Percentiles rank a stretch among this genome's conserved stretches.
phyloP scores from a whole-genome alignment of 2,888 invertebrate species.

The Caenorhabditis becei region DNA sequence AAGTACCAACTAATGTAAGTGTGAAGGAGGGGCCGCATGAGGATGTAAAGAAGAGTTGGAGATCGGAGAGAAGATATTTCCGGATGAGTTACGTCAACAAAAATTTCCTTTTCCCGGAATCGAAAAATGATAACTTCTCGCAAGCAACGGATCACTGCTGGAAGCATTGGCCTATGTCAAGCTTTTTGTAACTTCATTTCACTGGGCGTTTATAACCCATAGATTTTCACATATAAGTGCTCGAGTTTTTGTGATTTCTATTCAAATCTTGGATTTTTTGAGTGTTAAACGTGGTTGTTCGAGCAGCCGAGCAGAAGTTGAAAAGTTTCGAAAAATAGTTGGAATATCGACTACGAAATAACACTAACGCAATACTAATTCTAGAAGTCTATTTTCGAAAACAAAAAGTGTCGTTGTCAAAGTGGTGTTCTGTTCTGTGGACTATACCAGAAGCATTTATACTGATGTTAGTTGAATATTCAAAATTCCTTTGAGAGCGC shows the following conservation, averaged over 20 bases:
- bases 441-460: slow-evolving; percentile 10
- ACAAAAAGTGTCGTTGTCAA: slow-evolving; percentile 23
- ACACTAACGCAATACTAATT: too few species aligned
- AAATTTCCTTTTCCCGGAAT: not conserved
- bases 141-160: not conserved
- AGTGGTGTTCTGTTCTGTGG: not conserved
- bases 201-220: too few species aligned
- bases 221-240: too few species aligned
- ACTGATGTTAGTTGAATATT: too few species aligned
- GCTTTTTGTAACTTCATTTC: too few species aligned
- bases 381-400: slow-evolving; percentile 18
- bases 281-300: too few species aligned
- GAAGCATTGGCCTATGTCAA: not conserved
- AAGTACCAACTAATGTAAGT: slow-evolving; percentile 26
- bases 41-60: slow-evolving; percentile 18
- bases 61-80: slow-evolving; percentile 38
- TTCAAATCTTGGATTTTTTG: too few species aligned
- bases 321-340: too few species aligned
- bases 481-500: too few species aligned
- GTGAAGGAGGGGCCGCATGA: slow-evolving; percentile 19
- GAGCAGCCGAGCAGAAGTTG: too few species aligned
- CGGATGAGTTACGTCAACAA: slow-evolving; percentile 36
- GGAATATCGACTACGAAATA: too few species aligned
- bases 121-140: not conserved
- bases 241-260: too few species aligned